Evolutionary conservation across 2,888 invertebrate species (phyloP).

Genomic region (Tetragonula carbonaria): DNA sequence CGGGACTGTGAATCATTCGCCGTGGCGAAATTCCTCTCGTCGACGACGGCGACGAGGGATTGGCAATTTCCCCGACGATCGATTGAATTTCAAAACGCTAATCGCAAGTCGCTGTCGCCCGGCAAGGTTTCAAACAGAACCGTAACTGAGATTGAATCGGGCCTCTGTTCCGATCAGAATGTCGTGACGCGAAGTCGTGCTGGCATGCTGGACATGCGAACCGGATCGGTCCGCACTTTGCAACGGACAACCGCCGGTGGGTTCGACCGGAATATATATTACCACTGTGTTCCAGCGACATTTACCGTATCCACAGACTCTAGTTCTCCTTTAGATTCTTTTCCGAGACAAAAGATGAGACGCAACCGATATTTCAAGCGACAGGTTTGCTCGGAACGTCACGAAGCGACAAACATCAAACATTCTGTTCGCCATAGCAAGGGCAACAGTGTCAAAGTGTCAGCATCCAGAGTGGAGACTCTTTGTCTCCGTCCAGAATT

Average conservation of each 20-base stretch:
- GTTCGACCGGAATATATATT: constrained; percentile 35
- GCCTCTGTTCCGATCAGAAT: constrained; percentile 45
- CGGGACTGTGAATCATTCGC: too few species aligned
- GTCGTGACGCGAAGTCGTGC: constrained; percentile 65
- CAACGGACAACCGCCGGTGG: constrained; percentile 29
- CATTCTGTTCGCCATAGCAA: not conserved
- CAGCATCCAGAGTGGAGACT: not conserved
- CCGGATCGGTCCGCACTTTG: constrained; percentile 54
- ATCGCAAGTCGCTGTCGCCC: constrained; percentile 16
- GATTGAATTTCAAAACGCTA: constrained; percentile 34
- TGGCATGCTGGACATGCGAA: constrained; percentile 67
- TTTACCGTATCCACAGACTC: not conserved
- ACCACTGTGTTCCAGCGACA: not conserved
- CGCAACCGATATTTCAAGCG: too few species aligned
- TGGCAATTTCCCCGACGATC: constrained; percentile 15
- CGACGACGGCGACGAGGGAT: not conserved
- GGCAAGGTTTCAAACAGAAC: constrained; percentile 49
- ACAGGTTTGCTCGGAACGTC: too few species aligned
- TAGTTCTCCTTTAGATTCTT: too few species aligned
- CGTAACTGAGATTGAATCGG: constrained; percentile 46
- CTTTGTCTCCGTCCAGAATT: too few species aligned
- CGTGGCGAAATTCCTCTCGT: not conserved
- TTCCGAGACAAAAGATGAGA: too few species aligned
- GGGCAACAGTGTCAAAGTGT: not conserved
- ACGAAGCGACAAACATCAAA: too few species aligned